These are phyloP conservation scores for Mola mola DNA, from an alignment of 2,113 vertebrate genomes.

Conservation along the genomic window DNA sequence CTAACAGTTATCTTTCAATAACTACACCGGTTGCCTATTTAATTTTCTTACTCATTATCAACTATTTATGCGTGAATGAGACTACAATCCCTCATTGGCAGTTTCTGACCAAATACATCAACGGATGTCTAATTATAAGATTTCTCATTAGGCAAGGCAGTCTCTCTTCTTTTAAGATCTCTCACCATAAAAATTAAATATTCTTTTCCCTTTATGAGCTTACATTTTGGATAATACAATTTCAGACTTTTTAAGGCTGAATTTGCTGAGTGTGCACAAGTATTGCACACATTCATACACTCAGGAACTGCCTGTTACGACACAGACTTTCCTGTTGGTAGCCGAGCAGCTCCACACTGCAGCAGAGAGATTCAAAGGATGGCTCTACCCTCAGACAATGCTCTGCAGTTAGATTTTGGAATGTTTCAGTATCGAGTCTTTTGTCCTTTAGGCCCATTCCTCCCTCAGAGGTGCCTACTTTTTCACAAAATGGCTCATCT, in stretches of 20 bases:
- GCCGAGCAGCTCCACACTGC: conserved; percentile 25
- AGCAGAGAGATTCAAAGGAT: conserved; percentile 7
- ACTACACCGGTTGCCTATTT: too few species aligned
- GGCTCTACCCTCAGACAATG: conserved; percentile 9
- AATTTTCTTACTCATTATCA: too few species aligned
- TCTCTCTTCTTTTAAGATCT: too few species aligned
- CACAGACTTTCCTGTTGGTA: conserved; percentile 38
- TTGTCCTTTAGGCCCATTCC: not conserved
- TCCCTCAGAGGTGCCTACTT: not conserved
- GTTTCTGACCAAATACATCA: too few species aligned
- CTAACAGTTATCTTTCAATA: not conserved
- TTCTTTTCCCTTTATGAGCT: too few species aligned
- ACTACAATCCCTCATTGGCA: too few species aligned
- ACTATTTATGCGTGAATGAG: too few species aligned
- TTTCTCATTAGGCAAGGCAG: too few species aligned
- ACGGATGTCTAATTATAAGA: too few species aligned
- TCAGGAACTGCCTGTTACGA: conserved; percentile 11
- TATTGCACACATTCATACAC: conserved; percentile 7
- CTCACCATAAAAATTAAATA: too few species aligned
- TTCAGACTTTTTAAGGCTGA: not conserved
- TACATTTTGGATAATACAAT: too few species aligned
- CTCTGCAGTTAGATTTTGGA: not conserved
- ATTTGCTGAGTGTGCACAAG: conserved; percentile 1
- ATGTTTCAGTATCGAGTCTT: not conserved
- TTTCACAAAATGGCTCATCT: not conserved